Conservation (phyloP, 2,113 vertebrate species). For the Bambusicola thoracicus region DNA sequence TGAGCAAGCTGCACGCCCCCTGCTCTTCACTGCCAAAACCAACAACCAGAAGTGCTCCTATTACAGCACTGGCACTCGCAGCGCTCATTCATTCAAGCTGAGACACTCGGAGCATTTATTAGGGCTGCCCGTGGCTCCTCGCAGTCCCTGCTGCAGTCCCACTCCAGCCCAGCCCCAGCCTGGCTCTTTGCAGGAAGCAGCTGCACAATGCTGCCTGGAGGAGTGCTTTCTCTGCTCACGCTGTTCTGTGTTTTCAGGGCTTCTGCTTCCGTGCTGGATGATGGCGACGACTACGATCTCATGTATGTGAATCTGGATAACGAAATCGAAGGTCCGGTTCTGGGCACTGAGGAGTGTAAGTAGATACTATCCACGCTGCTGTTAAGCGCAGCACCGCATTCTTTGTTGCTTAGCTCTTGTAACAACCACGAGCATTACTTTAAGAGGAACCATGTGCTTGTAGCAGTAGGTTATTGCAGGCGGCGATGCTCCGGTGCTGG, state of each 20-base stretch:
- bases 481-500: not conserved
- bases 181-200: not conserved
- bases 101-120: slow-evolving; percentile 69
- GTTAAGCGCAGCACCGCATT: not conserved
- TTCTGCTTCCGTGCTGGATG: slow-evolving; percentile 45
- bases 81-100: slow-evolving; percentile 79
- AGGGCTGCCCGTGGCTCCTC: slow-evolving; percentile 44
- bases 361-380: not conserved
- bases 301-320: slow-evolving; percentile 81
- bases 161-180: not conserved
- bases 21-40: slow-evolving; percentile 34
- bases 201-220: slow-evolving; percentile 8
- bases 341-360: slow-evolving; percentile 80
- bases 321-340: slow-evolving; percentile 82
- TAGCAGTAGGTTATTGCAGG: not conserved
- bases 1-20: slow-evolving; percentile 68
- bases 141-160: not conserved
- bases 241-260: slow-evolving; percentile 74
- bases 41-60: slow-evolving; percentile 73
- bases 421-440: not conserved
- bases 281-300: slow-evolving; percentile 76
- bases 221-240: slow-evolving; percentile 70
- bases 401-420: not conserved
- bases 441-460: not conserved
- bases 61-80: slow-evolving; percentile 78